Conservation (phyloP, 2,113 vertebrate genomes). For the zebrafish (Danio rerio) region GRCz12tu NC_133178.1:26511001-26511500, state of each 20-base stretch:
- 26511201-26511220: neutral
- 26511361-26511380: neutral
- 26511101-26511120: too few species aligned
- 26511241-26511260: constrained; percentile 1
- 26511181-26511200: neutral
- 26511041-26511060: too few species aligned
- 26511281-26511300: constrained; percentile 17
- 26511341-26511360: neutral
- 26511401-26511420: neutral
- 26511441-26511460: constrained; percentile 10
- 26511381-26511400: neutral
- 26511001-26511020: too few species aligned
- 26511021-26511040: too few species aligned
- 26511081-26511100: too few species aligned
- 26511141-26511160: too few species aligned
- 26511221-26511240: constrained; percentile 17
- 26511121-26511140: too few species aligned
- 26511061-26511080: too few species aligned
- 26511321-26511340: neutral
- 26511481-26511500: neutral
- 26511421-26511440: neutral
- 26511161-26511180: too few species aligned
- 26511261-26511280: neutral
- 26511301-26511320: constrained; percentile 23
- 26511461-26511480: constrained; percentile 22